Base-by-base conservation (phyloP, 2,113 vertebrate species). In the Pelvicachromis taeniatus region DNA sequence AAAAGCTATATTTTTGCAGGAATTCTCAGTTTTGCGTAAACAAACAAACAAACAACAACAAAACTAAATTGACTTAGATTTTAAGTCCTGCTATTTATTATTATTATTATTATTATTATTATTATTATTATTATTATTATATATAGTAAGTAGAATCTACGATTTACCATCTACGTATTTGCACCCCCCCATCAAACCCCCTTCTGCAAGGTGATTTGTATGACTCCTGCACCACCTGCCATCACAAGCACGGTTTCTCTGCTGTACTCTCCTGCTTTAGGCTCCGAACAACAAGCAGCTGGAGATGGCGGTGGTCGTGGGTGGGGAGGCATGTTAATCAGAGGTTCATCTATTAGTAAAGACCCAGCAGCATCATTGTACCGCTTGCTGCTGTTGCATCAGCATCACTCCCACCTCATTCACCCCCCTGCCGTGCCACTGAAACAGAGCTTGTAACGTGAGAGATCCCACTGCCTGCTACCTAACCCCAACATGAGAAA, bases 281-380 rank as follows among this genome's bases (percentile, higher is more conserved):
- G 6, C 26, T 59, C 26, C 48, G 80, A 56, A 61, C 17, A 33
- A 75, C 70, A 11, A 78, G 45, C 11, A 33, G 13, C 6, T 58
- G 70, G 40, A 42, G 16, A 21, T 35, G 10, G 48, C 35, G 78
- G 80, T 78, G 77, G 79, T 83, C 68, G 50, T 48, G 40, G 85
- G 19, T 55, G 53, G 88, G 52, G 54, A 58, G 61, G 61, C 55
- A 40, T 88, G 92, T 95, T 94, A 93, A 95, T 95, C 93, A 94
- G 90, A 29, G 50, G 85, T 78, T 93, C 89, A 94, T 96, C 82
- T 85, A 95, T 96, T 93, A 96, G 95, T 95, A 93, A 96, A 92
- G 88, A 92, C 77, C 53, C 73, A 6, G 55, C 33, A 38, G 75
- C 90, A 91, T 94, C 91, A 86, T 73, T 83, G 86, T 86, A 48